These are phyloP conservation scores for Silurus glanis DNA, from an alignment of 2,113 vertebrate genomes.

Conservation along the genomic window DNA sequence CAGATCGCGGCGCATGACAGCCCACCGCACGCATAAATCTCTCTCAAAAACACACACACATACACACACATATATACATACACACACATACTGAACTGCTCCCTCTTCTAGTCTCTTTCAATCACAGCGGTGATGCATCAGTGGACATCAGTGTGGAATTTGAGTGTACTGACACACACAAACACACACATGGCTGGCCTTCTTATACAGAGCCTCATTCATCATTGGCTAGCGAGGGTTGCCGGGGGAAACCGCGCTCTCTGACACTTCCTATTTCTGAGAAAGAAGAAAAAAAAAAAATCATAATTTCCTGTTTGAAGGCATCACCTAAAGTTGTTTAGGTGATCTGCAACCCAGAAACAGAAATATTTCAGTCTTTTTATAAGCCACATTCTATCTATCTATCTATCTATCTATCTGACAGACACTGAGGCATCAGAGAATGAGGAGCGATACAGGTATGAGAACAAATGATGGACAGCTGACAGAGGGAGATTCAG, in stretches of 20 bases:
- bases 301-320: conserved; percentile 15
- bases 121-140: conserved; percentile 61
- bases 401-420: background rate
- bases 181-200: conserved; percentile 76
- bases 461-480: background rate
- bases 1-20: conserved; percentile 57
- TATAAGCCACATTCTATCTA: background rate
- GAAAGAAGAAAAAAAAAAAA: background rate
- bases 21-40: conserved; percentile 51
- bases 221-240: conserved; percentile 79
- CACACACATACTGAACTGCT: conserved; percentile 66
- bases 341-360: background rate
- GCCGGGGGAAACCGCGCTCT: conserved; percentile 84
- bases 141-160: conserved; percentile 64
- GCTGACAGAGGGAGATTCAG: background rate
- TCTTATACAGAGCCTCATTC: conserved; percentile 95
- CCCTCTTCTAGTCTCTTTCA: conserved; percentile 52
- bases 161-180: conserved; percentile 69
- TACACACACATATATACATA: conserved; percentile 12
- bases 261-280: conserved; percentile 82
- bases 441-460: background rate
- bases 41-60: conserved; percentile 32
- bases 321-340: background rate
- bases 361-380: background rate
- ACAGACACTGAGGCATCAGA: background rate